phyloP scores from a whole-genome alignment of 2,113 vertebrate genomes.

The Petaurus breviceps region DNA sequence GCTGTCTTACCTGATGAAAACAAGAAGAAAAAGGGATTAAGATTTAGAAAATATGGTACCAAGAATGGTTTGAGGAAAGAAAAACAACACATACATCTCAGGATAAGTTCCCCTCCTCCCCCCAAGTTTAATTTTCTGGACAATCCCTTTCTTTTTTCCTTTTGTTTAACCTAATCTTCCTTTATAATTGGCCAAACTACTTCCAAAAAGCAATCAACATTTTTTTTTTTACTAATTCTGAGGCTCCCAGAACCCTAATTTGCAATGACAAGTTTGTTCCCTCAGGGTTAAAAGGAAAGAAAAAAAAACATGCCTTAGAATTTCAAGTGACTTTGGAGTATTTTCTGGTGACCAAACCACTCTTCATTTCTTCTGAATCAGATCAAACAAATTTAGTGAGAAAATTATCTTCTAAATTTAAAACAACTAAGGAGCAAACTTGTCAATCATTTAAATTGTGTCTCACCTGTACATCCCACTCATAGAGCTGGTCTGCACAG shows the following conservation, averaged over 20 bases:
- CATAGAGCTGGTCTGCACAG: background rate
- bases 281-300: background rate
- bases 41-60: background rate
- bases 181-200: background rate
- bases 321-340: background rate
- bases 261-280: background rate
- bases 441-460: rapidly evolving
- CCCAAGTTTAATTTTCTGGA: background rate
- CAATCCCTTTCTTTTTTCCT: background rate
- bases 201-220: slow-evolving; percentile 38
- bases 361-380: background rate
- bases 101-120: background rate
- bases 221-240: slow-evolving; percentile 32
- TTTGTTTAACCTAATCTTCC: background rate
- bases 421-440: background rate
- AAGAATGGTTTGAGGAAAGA: background rate
- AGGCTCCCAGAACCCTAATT: background rate
- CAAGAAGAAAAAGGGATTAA: background rate
- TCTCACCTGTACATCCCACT: background rate
- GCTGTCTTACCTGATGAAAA: background rate
- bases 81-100: slow-evolving; percentile 35
- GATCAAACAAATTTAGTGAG: background rate
- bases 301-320: background rate
- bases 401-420: background rate
- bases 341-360: slow-evolving; percentile 18